Evolutionary conservation across 2,797 vertebrate genomes (phyloP).

Genomic region (Manis crassicaudata): DNA sequence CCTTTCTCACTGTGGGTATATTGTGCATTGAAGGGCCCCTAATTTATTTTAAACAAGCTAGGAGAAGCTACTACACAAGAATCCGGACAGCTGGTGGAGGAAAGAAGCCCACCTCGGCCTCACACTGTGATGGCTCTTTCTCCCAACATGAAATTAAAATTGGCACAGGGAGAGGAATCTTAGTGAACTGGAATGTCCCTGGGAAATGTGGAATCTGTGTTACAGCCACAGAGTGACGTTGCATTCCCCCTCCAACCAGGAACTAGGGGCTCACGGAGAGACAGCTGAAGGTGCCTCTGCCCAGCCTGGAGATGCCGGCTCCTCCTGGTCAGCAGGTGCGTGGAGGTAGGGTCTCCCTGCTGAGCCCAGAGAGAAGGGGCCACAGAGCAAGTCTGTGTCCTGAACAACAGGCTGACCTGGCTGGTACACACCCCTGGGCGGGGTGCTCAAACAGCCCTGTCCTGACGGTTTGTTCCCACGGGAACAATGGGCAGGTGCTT

Average conservation of each 20-base stretch:
- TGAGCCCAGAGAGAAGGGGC: not conserved
- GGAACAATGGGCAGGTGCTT: not conserved
- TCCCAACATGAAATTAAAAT: not conserved
- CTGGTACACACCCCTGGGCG: not conserved
- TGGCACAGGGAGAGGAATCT: accelerated
- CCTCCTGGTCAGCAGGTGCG: not conserved
- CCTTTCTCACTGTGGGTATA: not conserved
- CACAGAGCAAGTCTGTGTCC: accelerated
- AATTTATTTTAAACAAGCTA: not conserved
- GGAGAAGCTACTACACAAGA: not conserved
- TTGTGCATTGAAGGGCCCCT: not conserved
- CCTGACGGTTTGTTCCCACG: not conserved
- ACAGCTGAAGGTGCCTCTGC: too few species aligned
- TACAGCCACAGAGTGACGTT: accelerated
- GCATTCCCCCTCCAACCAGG: not conserved
- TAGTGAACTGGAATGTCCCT: accelerated
- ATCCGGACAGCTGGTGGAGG: accelerated
- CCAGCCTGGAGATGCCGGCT: not conserved
- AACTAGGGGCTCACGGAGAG: accelerated
- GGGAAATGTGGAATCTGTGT: accelerated
- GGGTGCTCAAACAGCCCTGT: not conserved
- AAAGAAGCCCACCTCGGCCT: not conserved
- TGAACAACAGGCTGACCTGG: not conserved
- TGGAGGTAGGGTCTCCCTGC: not conserved
- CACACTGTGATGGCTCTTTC: not conserved